Evolutionary conservation across 1,140 invertebrate genomes (phyloP), one percentile per base, ranked within the genome.

Genomic region (Helicoverpa armigera): DNA sequence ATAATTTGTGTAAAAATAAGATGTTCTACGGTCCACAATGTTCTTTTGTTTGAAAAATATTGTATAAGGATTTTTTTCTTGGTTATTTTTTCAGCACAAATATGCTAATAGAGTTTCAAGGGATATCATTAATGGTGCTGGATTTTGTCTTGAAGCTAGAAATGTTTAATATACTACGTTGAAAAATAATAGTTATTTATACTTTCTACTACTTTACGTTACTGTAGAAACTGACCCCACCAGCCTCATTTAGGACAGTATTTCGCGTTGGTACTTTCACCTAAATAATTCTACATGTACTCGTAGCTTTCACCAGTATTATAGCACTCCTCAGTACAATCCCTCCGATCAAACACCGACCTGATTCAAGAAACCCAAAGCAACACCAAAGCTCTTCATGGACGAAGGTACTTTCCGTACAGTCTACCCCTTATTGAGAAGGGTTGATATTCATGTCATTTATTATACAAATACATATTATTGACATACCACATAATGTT

Each of bases 1-100:
- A 77, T 77, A 67, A 77, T 77, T 77, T 77, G 43, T 77, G 60
- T 76, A 76, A 76, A 73, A 76, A 76, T 65, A 77, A 67, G 61
- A 65, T 65, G 35, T 50, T 75, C 43, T 77, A 7, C n/a, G 31
- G n/a, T 11, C 18, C 31, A 50, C 2, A 16, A 18, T 61, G 23
- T 23, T 23, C 23, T 23, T 75, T 75, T 61, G 73, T 75, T 50
- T 48, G 16, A 60, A 13, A 75, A 61, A 75, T 35, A 35, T 48
- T 50, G 48, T 60, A 23, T 56, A 56, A 7, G 43, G 29, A 56
- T 69, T 56, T 72, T 56, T 72, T 31, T 12, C 11, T 72, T 51
- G 50, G 14, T 10, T 72, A 14, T 72, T 72, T 65, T 72, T 70
- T 70, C 11, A 11, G 14, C 18, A 51, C 67, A 50, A 70, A 70